Evolutionary conservation across 1,140 invertebrate genomes (phyloP).

Genomic region (Drosophila sproati): DNA sequence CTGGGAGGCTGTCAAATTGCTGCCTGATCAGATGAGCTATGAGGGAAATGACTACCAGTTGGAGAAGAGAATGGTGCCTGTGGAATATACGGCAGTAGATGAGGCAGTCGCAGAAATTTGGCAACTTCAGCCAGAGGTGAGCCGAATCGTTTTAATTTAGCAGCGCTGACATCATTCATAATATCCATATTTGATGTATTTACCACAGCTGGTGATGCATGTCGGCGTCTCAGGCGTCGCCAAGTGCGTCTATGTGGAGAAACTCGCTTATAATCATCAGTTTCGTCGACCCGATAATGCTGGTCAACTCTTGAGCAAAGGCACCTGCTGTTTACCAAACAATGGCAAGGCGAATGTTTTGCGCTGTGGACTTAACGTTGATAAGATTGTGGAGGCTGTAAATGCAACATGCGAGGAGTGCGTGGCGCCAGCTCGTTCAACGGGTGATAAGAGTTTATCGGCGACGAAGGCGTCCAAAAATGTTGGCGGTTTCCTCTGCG

Average conservation of each 20-base stretch:
- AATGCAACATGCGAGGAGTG: constrained; percentile 60
- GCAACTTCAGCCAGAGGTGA: constrained; percentile 86
- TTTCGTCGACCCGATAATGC: constrained; percentile 85
- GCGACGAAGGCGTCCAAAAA: constrained; percentile 60
- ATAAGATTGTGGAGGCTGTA: constrained; percentile 84
- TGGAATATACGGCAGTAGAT: constrained; percentile 87
- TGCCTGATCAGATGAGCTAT: constrained; percentile 81
- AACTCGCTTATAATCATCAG: constrained; percentile 85
- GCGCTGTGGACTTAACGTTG: constrained; percentile 85
- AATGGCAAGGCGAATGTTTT: constrained; percentile 66
- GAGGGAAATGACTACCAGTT: constrained; percentile 84
- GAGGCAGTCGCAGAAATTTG: constrained; percentile 86
- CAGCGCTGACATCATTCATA: constrained; percentile 53
- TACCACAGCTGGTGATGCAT: constrained; percentile 86
- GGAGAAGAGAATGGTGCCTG: constrained; percentile 86
- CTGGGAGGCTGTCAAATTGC: constrained; percentile 88
- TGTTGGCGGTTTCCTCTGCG: constrained; percentile 86
- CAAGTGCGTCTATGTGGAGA: constrained; percentile 86
- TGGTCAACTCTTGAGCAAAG: constrained; percentile 72
- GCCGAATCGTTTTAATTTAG: constrained; percentile 29
- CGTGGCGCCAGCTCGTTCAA: constrained; percentile 26
- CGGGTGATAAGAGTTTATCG: background rate
- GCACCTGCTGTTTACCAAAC: constrained; percentile 72
- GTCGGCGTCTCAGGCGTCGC: constrained; percentile 86
- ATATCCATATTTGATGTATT: constrained; percentile 1